These are phyloP conservation scores for Calameuta pallipes DNA, from an alignment of 2,888 invertebrate genomes.

Conservation along the genomic window DNA sequence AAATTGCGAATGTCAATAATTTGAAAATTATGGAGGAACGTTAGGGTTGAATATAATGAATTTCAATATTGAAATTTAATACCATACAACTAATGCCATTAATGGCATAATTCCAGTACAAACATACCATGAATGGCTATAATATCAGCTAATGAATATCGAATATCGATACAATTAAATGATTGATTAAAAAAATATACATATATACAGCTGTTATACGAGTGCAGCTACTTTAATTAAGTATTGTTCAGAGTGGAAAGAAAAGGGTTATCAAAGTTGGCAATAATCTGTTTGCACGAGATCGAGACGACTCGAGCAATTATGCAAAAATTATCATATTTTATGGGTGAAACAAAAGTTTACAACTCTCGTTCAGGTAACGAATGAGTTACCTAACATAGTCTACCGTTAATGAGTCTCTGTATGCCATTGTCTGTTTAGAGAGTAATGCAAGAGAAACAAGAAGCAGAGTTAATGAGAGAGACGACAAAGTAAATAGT, in stretches of 20 bases:
- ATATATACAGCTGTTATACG: background rate
- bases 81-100: too few relatives aligned
- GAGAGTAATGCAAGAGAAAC: background rate
- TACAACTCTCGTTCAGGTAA: slow-evolving; percentile 12
- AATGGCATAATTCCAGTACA: background rate
- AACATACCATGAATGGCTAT: background rate
- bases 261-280: background rate
- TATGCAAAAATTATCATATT: slow-evolving; percentile 28
- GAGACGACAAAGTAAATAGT: background rate
- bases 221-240: background rate
- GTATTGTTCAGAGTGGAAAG: background rate
- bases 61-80: background rate
- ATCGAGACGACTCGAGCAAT: slow-evolving; percentile 32
- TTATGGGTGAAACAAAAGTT: slow-evolving; percentile 24
- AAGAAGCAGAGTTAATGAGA: background rate
- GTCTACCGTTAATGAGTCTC: background rate
- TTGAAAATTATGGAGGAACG: background rate
- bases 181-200: background rate
- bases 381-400: background rate
- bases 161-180: too few relatives aligned
- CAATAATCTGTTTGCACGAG: slow-evolving; percentile 14
- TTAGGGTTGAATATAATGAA: background rate
- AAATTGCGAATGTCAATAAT: background rate
- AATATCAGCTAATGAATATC: background rate
- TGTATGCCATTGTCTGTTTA: background rate